phyloP scores from a whole-genome alignment of 2,113 vertebrate genomes.

The Cyanoderma ruficeps region DNA sequence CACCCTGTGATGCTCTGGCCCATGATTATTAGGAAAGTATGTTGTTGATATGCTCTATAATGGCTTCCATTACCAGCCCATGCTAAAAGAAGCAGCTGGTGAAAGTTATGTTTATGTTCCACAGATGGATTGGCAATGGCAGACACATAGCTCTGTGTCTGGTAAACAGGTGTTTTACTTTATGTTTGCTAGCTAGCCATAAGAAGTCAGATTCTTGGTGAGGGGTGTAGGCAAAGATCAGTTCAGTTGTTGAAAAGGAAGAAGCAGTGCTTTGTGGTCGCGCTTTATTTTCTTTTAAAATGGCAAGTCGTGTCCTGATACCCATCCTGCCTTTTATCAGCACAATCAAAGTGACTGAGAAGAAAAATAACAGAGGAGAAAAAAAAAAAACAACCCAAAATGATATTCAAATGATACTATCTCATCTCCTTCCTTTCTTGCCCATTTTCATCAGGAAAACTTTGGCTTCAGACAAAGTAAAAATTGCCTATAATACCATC shows the following conservation, averaged over 20 bases:
- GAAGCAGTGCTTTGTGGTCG: not conserved
- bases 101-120: conserved; percentile 62
- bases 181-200: conserved; percentile 65
- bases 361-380: not conserved
- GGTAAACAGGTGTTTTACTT: conserved; percentile 77
- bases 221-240: conserved; percentile 31
- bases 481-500: not conserved
- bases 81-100: conserved; percentile 76
- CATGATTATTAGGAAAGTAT: conserved; percentile 52
- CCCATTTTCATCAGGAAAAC: not conserved
- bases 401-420: not conserved
- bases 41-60: conserved; percentile 63
- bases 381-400: not conserved
- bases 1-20: conserved; percentile 25
- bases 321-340: not conserved
- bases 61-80: conserved; percentile 52
- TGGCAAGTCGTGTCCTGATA: not conserved
- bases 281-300: not conserved
- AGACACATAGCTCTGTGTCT: conserved; percentile 61
- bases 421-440: not conserved
- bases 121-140: conserved; percentile 70
- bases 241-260: conserved; percentile 35
- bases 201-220: conserved; percentile 53
- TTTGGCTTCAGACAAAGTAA: not conserved
- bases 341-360: not conserved